Evolutionary conservation across 2,888 invertebrate species (phyloP).

Genomic region (Electrophaes corylata): DNA sequence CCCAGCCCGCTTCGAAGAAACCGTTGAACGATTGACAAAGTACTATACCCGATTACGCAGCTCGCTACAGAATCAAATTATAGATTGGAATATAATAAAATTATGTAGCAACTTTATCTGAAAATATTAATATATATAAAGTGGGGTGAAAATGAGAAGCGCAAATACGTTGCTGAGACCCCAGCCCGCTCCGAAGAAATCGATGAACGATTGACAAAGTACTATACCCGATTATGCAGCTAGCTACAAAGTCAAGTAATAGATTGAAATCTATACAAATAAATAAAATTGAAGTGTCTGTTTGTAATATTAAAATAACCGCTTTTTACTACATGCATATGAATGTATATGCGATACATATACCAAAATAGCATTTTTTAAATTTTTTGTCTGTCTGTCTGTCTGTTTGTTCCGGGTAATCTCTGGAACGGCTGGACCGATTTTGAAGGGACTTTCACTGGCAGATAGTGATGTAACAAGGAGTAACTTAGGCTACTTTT

Average conservation of each 20-base stretch:
- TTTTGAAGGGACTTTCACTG: too few species aligned
- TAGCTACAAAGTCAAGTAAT: conserved; percentile 51
- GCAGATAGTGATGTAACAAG: too few species aligned
- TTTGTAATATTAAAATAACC: too few species aligned
- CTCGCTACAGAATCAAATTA: conserved; percentile 51
- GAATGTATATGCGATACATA: too few species aligned
- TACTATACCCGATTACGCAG: conserved; percentile 63
- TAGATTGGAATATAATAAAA: conserved; percentile 2
- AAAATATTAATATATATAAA: conserved; percentile 49
- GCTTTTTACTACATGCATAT: too few species aligned
- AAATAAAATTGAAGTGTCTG: too few species aligned
- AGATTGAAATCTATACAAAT: too few species aligned
- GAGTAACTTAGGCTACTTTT: too few species aligned
- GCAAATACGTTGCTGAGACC: conserved; percentile 76
- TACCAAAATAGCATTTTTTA: too few species aligned
- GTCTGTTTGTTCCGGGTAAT: too few species aligned
- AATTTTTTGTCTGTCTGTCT: too few species aligned
- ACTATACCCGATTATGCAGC: conserved; percentile 63
- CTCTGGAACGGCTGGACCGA: too few species aligned
- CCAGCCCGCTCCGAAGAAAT: conserved; percentile 63
- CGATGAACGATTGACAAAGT: conserved; percentile 72
- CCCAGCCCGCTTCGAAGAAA: conserved; percentile 63
- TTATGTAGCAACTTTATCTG: neutral
- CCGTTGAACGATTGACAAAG: conserved; percentile 73
- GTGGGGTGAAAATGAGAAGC: conserved; percentile 80